phyloP scores from a whole-genome alignment of 1,140 invertebrate species.

The Drosophila jambulina region DNA sequence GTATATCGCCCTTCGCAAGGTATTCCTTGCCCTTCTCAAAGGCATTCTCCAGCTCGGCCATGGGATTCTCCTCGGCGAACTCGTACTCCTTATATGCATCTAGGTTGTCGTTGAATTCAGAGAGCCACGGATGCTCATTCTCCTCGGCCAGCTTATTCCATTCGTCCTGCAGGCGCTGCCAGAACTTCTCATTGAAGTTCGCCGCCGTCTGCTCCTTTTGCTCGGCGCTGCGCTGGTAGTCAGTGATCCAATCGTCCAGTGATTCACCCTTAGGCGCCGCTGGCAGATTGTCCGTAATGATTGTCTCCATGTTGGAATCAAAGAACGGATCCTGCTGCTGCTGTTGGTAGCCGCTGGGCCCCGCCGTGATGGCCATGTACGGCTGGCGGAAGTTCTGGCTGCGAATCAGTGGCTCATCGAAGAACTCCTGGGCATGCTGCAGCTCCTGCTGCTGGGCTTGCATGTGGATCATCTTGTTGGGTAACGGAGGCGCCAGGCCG shows the following conservation, averaged over 20 bases:
- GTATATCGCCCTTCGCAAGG: conserved; percentile 94
- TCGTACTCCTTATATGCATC: conserved; percentile 91
- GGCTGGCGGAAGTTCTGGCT: conserved; percentile 57
- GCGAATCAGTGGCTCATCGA: conserved; percentile 65
- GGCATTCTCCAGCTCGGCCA: conserved; percentile 92
- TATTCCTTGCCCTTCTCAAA: conserved; percentile 94
- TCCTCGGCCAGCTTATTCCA: conserved; percentile 90
- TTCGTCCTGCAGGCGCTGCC: conserved; percentile 91
- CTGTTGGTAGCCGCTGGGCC: conserved; percentile 6
- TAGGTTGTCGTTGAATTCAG: conserved; percentile 88
- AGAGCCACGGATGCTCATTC: conserved; percentile 88
- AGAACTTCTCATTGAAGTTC: conserved; percentile 88
- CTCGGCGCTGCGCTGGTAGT: conserved; percentile 75
- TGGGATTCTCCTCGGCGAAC: conserved; percentile 95
- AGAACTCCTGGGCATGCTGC: conserved; percentile 76
- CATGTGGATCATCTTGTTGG: conserved; percentile 66
- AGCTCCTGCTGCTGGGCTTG: conserved; percentile 65
- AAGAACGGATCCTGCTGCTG: conserved; percentile 60
- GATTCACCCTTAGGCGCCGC: conserved; percentile 32
- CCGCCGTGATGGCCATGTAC: conserved; percentile 50
- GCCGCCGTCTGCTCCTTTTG: conserved; percentile 78
- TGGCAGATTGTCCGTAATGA: conserved; percentile 57
- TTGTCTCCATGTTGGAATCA: conserved; percentile 62
- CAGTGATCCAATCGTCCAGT: conserved; percentile 71
- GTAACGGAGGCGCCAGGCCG: conserved; percentile 28